phyloP scores from a whole-genome alignment of 2,113 vertebrate species.

The Diadophis punctatus region DNA sequence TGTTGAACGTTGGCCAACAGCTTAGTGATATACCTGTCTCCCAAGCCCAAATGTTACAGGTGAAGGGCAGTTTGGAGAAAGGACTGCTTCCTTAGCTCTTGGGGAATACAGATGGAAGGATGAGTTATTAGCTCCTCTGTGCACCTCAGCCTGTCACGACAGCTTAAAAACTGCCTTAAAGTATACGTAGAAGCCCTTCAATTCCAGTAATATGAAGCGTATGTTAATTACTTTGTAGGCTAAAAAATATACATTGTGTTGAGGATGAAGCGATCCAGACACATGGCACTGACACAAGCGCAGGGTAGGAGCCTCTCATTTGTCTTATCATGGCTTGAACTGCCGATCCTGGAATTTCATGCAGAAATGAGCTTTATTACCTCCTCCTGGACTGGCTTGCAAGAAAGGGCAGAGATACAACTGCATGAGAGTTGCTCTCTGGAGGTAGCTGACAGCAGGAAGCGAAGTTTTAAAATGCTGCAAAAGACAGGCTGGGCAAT shows the following conservation, averaged over 20 bases:
- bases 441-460: too few relatives aligned
- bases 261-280: not conserved
- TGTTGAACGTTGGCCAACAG: not conserved
- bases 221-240: not conserved
- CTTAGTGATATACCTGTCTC: not conserved
- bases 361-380: not conserved
- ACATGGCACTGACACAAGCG: rapidly evolving
- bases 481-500: not conserved
- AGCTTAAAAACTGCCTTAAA: not conserved
- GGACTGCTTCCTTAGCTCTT: not conserved
- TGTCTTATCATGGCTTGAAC: not conserved
- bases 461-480: not conserved
- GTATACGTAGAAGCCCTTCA: not conserved
- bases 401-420: not conserved
- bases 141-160: not conserved
- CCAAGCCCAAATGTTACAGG: not conserved
- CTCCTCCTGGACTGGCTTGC: not conserved
- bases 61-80: not conserved
- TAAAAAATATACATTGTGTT: rapidly evolving
- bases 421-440: not conserved
- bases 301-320: rapidly evolving
- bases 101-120: too few relatives aligned
- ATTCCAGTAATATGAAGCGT: not conserved
- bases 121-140: rapidly evolving
- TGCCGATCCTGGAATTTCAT: not conserved